Base-by-base conservation (phyloP, 2,113 vertebrate genomes). In the Phyllostomus hastatus region DNA sequence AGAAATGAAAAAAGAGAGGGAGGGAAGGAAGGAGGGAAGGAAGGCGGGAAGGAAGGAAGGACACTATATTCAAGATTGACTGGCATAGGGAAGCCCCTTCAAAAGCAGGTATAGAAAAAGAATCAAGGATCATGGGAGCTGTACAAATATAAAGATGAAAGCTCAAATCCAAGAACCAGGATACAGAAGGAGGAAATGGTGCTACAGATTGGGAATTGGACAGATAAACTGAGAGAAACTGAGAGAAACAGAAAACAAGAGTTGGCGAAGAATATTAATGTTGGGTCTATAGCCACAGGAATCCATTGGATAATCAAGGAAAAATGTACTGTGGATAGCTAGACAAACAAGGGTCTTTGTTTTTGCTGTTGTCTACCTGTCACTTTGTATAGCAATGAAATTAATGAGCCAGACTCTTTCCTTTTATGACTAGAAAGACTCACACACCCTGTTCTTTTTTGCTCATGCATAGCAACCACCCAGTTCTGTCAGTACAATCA, bases 401-500 rank as follows among this genome's bases (percentile, higher is more conserved):
- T 95, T 97, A 97, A 97, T 95, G 96, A 96, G 91, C 79, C 95
- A 54, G 73, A 59, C n/a, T 88, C 91, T 83, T 95, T 52, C 59
- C 57, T 94, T 83, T 96, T 87, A 48, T 20, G 72, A 86, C 88
- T 73, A 31, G 38, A 75, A 96, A 86, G 38, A 78, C 46, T 69
- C 69, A 33, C n/a, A 90, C 16, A 41, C 38, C 88, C 67, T 79
- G 59, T n/a, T 96, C 64, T 61, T 72, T 79, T 61, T 66, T 1
- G 9, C 35, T 95, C 82, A 54, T 10, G 54, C 94, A 80, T 61
- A 78, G 85, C 93, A 50, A 38, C 78, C 88, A 61, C 73, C 75
- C 73, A 57, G 70, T 41, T 54, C 69, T 96, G 96, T 83, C 88
- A 91, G 54, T 8, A 24, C 86, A 61, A 76, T 89, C 91, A 79